Evolutionary conservation across 1,140 invertebrate species (phyloP).

Genomic region (Drosophila nigromelanica): DNA sequence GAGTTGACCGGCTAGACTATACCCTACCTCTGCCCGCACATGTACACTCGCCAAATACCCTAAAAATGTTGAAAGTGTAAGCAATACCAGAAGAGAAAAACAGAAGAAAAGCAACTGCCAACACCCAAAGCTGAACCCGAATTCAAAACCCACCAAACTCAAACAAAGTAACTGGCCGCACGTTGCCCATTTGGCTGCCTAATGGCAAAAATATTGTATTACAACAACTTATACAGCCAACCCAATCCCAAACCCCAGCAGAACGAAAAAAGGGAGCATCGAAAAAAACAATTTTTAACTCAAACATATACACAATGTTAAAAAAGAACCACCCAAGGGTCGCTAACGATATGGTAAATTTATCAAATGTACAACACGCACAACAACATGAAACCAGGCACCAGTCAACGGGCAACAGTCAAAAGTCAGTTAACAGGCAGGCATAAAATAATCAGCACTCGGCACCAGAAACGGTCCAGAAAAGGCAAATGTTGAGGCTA

Average conservation of each 20-base stretch:
- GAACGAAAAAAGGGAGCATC: conserved; percentile 8
- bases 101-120: conserved; percentile 19
- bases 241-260: conserved; percentile 15
- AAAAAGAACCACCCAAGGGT: conserved; percentile 57
- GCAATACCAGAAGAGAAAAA: conserved; percentile 21
- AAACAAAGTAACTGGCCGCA: conserved; percentile 64
- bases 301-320: conserved; percentile 47
- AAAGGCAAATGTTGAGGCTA: conserved; percentile 71
- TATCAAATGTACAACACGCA: conserved; percentile 68
- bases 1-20: conserved; percentile 23
- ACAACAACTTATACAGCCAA: conserved; percentile 69
- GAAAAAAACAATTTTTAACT: conserved; percentile 26
- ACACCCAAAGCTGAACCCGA: conserved; percentile 5
- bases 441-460: conserved; percentile 76
- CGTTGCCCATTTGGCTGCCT: conserved; percentile 67
- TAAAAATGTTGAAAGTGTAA: conserved; percentile 61
- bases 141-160: neutral
- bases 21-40: conserved; percentile 6
- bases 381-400: conserved; percentile 62
- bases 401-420: conserved; percentile 5
- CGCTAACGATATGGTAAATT: conserved; percentile 82
- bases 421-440: conserved; percentile 33
- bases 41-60: too few species aligned
- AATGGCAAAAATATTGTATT: conserved; percentile 82
- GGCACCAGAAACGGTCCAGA: conserved; percentile 37